phyloP scores from a whole-genome alignment of 2,888 invertebrate species.

The Hydroisotoma schaefferi region DNA sequence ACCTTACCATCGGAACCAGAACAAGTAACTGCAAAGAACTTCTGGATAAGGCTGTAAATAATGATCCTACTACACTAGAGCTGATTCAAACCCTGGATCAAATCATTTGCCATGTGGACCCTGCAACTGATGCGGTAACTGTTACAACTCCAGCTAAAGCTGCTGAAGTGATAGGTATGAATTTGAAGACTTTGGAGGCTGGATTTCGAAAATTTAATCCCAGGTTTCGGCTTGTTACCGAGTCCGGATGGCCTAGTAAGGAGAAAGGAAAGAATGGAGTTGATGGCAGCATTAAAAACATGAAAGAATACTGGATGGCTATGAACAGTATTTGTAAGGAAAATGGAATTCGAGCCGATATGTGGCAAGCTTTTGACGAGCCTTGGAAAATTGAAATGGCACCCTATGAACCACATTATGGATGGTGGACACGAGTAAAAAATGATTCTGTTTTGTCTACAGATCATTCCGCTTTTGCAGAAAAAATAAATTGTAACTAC shows the following conservation, averaged over 20 bases:
- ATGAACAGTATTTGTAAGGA: neutral
- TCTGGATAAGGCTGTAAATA: neutral
- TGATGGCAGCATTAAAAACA: neutral
- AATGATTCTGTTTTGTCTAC: neutral
- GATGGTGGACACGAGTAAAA: slow-evolving; percentile 1
- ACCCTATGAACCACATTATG: neutral
- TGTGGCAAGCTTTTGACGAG: slow-evolving; percentile 7
- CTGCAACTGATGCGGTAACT: neutral
- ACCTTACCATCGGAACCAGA: neutral
- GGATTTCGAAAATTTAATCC: neutral
- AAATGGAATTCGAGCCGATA: neutral
- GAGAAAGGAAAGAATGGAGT: neutral
- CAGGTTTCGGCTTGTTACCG: neutral
- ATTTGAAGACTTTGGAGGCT: neutral
- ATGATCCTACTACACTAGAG: neutral
- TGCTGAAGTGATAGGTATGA: neutral
- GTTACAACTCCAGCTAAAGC: neutral
- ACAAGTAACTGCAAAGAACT: neutral
- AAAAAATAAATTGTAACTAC: slow-evolving; percentile 6
- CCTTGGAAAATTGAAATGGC: neutral
- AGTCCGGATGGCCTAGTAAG: slow-evolving; percentile 8
- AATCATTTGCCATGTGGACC: neutral
- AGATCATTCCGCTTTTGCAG: slow-evolving; percentile 2
- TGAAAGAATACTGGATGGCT: neutral
- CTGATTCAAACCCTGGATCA: neutral